These are phyloP conservation scores for Isichthys henryi DNA, from an alignment of 2,113 vertebrate species.

Conservation along the genomic window DNA sequence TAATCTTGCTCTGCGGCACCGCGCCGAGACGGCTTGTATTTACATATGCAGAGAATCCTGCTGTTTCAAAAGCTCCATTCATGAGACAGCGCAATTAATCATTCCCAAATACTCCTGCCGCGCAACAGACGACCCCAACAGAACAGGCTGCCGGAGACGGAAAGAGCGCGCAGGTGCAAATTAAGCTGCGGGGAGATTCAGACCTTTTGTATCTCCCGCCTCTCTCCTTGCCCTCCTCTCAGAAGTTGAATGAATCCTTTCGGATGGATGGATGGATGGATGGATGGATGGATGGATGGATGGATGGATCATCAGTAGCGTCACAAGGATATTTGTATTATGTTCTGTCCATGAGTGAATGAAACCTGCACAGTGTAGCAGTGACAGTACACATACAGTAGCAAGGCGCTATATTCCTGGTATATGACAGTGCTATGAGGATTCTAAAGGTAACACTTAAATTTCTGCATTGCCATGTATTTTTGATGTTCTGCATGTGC, in stretches of 20 bases:
- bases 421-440: background rate
- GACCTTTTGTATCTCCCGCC: constrained; percentile 28
- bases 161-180: constrained; percentile 72
- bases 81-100: constrained; percentile 94
- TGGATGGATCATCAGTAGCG: background rate
- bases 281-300: background rate
- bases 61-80: constrained; percentile 73
- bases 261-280: background rate
- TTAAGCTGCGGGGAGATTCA: constrained; percentile 59
- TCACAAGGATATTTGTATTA: background rate
- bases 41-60: constrained; percentile 80
- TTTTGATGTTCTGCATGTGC: background rate
- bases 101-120: constrained; percentile 77
- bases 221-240: background rate
- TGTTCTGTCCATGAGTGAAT: background rate
- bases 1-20: constrained; percentile 70
- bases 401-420: background rate
- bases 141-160: constrained; percentile 59
- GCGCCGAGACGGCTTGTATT: constrained; percentile 74
- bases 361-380: background rate
- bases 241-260: background rate
- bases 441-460: background rate
- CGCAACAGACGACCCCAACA: constrained; percentile 68
- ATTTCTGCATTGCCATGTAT: background rate
- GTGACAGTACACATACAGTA: background rate